Percentiles rank a stretch among this genome's conserved stretches.
These are phyloP conservation scores for Salvator merianae DNA, from an alignment of 2,113 vertebrate species.

Conservation along the genomic window DNA sequence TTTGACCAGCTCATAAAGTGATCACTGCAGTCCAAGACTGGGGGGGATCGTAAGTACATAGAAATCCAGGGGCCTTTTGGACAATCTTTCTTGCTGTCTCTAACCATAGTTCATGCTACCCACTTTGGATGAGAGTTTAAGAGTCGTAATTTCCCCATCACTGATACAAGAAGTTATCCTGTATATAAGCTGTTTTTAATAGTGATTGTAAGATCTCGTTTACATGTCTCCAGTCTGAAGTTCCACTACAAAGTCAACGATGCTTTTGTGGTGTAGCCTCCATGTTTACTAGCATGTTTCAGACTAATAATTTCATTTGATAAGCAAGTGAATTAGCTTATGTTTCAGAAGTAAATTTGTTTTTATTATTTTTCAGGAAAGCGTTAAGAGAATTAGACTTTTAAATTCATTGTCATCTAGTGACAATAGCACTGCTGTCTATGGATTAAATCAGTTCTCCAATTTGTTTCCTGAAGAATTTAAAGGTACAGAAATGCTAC, in stretches of 20 bases:
- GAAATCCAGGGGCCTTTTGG: too few species aligned
- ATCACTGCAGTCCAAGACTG: too few species aligned
- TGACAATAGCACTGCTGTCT: constrained; percentile 76
- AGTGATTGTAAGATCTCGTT: neutral
- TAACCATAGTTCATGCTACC: too few species aligned
- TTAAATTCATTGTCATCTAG: constrained; percentile 76
- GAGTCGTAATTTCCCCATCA: neutral
- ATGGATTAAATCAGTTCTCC: constrained; percentile 91
- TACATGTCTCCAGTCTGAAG: neutral
- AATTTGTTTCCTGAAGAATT: constrained; percentile 86
- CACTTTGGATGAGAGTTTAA: too few species aligned
- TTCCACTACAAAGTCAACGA: neutral
- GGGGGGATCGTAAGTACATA: too few species aligned
- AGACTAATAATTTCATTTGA: neutral
- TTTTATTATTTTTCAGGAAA: constrained; percentile 73
- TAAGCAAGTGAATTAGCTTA: neutral
- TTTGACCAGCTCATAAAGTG: too few species aligned
- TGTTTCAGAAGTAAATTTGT: neutral
- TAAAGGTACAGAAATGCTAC: constrained; percentile 75
- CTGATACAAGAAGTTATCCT: neutral
- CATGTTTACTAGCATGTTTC: neutral
- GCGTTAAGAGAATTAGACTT: constrained; percentile 73
- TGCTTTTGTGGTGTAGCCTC: neutral
- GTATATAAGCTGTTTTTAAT: neutral
- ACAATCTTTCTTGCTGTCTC: neutral